Evolutionary conservation across 2,113 vertebrate genomes (phyloP).

Genomic region (Montifringilla adamsi): DNA sequence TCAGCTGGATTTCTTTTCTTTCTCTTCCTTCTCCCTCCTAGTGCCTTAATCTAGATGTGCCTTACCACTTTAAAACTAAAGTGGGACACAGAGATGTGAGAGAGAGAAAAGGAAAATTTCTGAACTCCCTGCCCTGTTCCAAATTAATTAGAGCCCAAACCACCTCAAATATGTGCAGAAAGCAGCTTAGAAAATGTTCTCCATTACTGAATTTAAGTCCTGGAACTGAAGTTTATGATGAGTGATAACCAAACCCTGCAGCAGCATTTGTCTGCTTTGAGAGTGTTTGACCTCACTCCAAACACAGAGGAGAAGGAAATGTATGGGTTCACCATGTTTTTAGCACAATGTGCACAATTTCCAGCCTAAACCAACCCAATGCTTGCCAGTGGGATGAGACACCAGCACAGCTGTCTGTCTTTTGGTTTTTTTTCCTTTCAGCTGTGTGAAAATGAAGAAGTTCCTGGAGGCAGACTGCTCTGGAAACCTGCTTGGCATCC

Average conservation of each 20-base stretch:
- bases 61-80: conserved; percentile 59
- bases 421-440: not conserved
- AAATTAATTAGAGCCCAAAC: conserved; percentile 48
- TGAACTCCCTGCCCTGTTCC: conserved; percentile 4
- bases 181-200: not conserved
- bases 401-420: not conserved
- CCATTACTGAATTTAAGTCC: not conserved
- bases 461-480: not conserved
- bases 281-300: not conserved
- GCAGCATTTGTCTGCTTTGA: not conserved
- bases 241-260: not conserved
- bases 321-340: not conserved
- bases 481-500: not conserved
- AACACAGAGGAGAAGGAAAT: not conserved
- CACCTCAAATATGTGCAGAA: not conserved
- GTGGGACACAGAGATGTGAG: conserved; percentile 28
- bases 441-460: not conserved
- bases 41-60: not conserved
- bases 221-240: not conserved
- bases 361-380: not conserved
- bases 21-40: not conserved
- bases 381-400: not conserved
- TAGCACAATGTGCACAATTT: not conserved
- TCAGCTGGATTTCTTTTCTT: not conserved
- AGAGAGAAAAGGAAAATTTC: conserved; percentile 4